These are phyloP conservation scores for Caradrina clavipalpis DNA, from an alignment of 2,888 invertebrate genomes.

Conservation along the genomic window DNA sequence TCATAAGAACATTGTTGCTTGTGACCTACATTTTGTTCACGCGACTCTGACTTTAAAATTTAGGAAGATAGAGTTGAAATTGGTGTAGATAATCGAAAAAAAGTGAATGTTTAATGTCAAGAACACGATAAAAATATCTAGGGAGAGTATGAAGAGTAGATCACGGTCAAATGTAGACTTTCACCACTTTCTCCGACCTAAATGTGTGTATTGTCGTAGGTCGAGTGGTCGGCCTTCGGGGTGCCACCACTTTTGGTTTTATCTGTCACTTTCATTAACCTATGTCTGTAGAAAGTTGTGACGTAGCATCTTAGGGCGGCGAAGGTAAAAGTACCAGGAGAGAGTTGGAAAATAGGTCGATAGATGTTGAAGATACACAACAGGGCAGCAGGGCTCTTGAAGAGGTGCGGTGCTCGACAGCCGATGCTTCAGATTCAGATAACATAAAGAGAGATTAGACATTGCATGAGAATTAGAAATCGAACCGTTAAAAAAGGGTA, in stretches of 20 bases:
- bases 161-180: conserved; percentile 85
- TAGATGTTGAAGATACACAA: conserved; percentile 23
- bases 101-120: conserved; percentile 79
- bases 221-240: conserved; percentile 83
- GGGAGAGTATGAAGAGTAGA: conserved; percentile 84
- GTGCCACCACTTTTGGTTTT: conserved; percentile 84
- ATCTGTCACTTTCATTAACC: conserved; percentile 86
- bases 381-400: not conserved
- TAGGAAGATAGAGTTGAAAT: conserved; percentile 64
- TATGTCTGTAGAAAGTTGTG: conserved; percentile 80
- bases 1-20: conserved; percentile 68
- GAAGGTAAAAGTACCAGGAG: conserved; percentile 71
- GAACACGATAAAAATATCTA: conserved; percentile 79
- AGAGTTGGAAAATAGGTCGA: conserved; percentile 64
- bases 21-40: conserved; percentile 66
- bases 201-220: conserved; percentile 82
- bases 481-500: not conserved
- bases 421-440: not conserved
- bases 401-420: not conserved
- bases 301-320: conserved; percentile 73
- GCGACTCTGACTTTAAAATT: conserved; percentile 59
- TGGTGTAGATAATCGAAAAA: conserved; percentile 57
- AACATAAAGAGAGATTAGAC: not conserved
- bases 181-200: conserved; percentile 88
- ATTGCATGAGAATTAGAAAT: not conserved